Conservation (phyloP, 2,888 invertebrate genomes). For the Auanema freiburgensis region DNA sequence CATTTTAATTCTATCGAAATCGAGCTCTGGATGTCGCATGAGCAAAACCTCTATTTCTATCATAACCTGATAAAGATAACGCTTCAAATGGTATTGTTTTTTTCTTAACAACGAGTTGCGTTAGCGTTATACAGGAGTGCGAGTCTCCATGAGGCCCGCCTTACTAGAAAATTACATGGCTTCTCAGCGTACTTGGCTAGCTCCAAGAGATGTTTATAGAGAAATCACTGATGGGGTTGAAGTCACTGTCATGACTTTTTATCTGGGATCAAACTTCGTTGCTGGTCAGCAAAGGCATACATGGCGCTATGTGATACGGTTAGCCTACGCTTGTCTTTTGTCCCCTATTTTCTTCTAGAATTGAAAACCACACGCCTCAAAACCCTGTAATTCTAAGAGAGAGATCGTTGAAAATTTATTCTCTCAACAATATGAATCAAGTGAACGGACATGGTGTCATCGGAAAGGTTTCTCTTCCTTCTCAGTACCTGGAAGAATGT, state of each 20-base stretch:
- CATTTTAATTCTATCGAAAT: constrained; percentile 29
- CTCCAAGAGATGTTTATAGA: constrained; percentile 67
- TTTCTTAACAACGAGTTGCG: not conserved
- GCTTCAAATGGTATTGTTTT: constrained; percentile 1
- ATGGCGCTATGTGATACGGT: constrained; percentile 96
- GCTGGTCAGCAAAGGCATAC: constrained; percentile 59
- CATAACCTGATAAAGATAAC: constrained; percentile 11
- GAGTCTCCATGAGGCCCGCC: constrained; percentile 35
- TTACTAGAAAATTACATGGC: constrained; percentile 40
- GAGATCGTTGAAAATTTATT: constrained; percentile 45
- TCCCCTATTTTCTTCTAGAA: constrained; percentile 15
- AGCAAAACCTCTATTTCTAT: constrained; percentile 27
- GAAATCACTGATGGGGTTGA: constrained; percentile 94
- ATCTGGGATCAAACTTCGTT: constrained; percentile 79
- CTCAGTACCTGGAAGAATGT: not conserved
- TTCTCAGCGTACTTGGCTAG: constrained; percentile 42
- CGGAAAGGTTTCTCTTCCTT: constrained; percentile 29
- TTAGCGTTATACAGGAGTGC: constrained; percentile 2
- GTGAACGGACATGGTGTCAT: constrained; percentile 49
- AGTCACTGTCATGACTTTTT: constrained; percentile 91
- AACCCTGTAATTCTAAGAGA: constrained; percentile 42
- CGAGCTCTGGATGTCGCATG: constrained; percentile 23
- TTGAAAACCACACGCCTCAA: constrained; percentile 38
- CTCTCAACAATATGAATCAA: constrained; percentile 54
- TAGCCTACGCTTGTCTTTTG: not conserved